Evolutionary conservation across 2,797 vertebrate genomes (phyloP), one percentile per base, ranked within the genome.

Genomic region (Poecilia wingei): DNA sequence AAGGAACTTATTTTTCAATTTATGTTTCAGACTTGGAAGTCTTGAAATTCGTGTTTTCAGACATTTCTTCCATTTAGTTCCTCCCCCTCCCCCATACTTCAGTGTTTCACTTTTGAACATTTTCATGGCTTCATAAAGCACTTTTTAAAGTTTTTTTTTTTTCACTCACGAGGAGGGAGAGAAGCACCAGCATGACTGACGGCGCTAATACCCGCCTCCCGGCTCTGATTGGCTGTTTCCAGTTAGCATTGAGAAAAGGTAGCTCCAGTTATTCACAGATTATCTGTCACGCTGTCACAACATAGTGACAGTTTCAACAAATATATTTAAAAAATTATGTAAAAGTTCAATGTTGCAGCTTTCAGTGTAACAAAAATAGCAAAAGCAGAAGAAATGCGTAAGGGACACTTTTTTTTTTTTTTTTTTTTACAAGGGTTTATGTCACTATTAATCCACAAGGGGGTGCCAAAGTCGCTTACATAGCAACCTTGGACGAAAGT

Each of bases 401-500:
- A 68, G 20, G 3, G 8, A 2, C 22, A 4, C 3, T 10, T 57
- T 57, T 57, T n/a, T n/a, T n/a, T 31, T 3, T 8, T 6, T 14
- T 31, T 61, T 36, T 36, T 39, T 68, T 28, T 8, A 41, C 36
- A 57, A 10, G 6, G 20, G 46, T 59, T 22, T 8, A 31, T 77
- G 75, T 1, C 3, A 45, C 41, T 0, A 0, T 72, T 81, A 2
- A 1, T 61, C 86, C 91, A 92, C 90, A 78, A 9, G 90, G 83
- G 83, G 86, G 89, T 55, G 90, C 82, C 79, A 90, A 75, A 82
- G 72, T 71, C 9, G 64, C 25, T 41, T 22, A 12, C 20, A 8
- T 7, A 45, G 2, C 9, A 45, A 14, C 22, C 41, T 41, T 6
- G 2, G 22, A 14, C 6, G 9, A 12, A 13, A 16, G 13, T 8